A percentile compares a stretch with the other conserved stretches of the same genome.
Evolutionary conservation across 2,888 invertebrate species (phyloP).

Genomic region (Coenonympha glycerion): DNA sequence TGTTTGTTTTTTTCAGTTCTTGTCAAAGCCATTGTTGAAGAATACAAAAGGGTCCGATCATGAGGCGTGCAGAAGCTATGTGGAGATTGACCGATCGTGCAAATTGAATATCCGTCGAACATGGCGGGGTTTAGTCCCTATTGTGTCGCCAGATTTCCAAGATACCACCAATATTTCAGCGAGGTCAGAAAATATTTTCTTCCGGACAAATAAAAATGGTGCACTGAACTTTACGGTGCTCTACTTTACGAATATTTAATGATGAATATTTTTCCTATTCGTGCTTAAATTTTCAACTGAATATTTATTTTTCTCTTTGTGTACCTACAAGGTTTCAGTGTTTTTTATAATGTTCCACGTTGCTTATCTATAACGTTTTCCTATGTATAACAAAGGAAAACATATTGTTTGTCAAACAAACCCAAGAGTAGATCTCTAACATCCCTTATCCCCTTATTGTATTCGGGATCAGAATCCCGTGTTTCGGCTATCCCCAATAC

Average conservation of each 20-base stretch:
- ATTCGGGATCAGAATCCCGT: not conserved
- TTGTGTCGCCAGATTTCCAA: slow-evolving; percentile 57
- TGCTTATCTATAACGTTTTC: not conserved
- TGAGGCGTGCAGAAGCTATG: slow-evolving; percentile 54
- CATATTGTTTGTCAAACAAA: not conserved
- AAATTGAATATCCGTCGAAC: slow-evolving; percentile 68
- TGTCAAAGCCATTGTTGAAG: slow-evolving; percentile 50
- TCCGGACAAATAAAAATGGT: slow-evolving; percentile 29
- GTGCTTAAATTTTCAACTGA: not conserved
- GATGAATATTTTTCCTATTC: not conserved
- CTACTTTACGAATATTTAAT: not conserved
- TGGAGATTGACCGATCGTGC: slow-evolving; percentile 67
- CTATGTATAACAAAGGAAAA: too few relatives aligned
- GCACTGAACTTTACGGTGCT: not conserved
- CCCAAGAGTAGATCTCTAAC: not conserved
- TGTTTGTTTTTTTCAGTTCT: slow-evolving; percentile 39
- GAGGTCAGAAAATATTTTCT: slow-evolving; percentile 41
- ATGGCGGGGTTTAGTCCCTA: slow-evolving; percentile 49
- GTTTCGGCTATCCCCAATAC: not conserved
- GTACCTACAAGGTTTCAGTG: not conserved
- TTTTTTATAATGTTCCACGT: not conserved
- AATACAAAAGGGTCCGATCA: slow-evolving; percentile 52
- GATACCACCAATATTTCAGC: slow-evolving; percentile 57
- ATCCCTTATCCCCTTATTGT: not conserved
- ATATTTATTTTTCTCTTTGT: not conserved